phyloP scores from a whole-genome alignment of 2,888 invertebrate genomes.

The Acanthosoma haemorrhoidale region DNA sequence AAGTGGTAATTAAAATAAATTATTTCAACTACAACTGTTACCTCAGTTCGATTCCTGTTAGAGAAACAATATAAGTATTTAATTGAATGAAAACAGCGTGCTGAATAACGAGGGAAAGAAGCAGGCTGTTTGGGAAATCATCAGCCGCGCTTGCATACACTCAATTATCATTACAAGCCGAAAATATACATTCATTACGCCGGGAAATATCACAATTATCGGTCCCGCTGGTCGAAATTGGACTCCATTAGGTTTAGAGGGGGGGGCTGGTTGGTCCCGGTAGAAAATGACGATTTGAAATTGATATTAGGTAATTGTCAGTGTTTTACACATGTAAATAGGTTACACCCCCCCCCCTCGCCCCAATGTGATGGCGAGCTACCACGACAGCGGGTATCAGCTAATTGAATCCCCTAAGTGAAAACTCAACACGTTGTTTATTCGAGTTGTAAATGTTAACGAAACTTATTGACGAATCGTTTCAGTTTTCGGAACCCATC shows the following conservation, averaged over 20 bases:
- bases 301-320: conserved; percentile 17
- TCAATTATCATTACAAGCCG: conserved; percentile 21
- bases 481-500: too few species aligned
- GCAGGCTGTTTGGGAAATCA: background rate
- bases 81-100: background rate
- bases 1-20: too few species aligned
- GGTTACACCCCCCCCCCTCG: too few species aligned
- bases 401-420: conserved; percentile 1
- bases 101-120: background rate
- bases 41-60: too few species aligned
- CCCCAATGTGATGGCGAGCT: too few species aligned
- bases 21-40: too few species aligned
- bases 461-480: too few species aligned
- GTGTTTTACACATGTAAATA: conserved; percentile 21
- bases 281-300: conserved; percentile 11
- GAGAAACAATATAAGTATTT: too few species aligned
- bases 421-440: too few species aligned
- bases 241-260: background rate
- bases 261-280: background rate
- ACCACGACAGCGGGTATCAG: background rate
- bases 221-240: conserved; percentile 16
- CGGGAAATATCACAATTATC: conserved; percentile 22
- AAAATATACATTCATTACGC: conserved; percentile 21
- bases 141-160: background rate
- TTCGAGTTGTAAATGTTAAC: too few species aligned